Evolutionary conservation across 2,113 vertebrate genomes (phyloP), one percentile per base, ranked within the genome.

Genomic region (Pseudorhombus dupliciocellatus): DNA sequence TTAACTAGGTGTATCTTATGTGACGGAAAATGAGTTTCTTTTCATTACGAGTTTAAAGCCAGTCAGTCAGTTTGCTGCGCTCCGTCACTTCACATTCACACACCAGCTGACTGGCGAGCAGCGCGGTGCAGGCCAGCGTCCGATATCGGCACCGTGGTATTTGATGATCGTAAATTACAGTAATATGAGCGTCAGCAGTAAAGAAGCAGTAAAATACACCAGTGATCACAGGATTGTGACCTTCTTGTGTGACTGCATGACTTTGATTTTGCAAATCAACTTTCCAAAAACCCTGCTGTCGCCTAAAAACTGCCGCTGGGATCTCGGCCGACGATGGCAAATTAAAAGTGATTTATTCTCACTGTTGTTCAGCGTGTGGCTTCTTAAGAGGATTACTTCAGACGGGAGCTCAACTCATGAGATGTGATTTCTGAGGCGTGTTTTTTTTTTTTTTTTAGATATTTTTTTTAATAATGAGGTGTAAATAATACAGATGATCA

Each of bases 231-330:
- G 42, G 42, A 61, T 5, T 52, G 20, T 37, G 72, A 68, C 54
- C 59, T 40, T 51, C 54, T n/a, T 7, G 22, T 25, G 0, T 0
- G 7, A 52, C 37, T 5, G 44, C 44, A 0, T 18, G 48, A 30
- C 60, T 79, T 61, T 73, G 37, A 55, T 73, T 73, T 37, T 69
- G 18, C 50, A 62, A 58, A 30, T 48, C 6, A 25, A 53, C 26
- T 42, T 55, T 9, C 10, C 20, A 48, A 50, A 70, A 46, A 26
- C 4, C 8, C 9, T n/a, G 20, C 26, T 20, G 24, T 18, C 10
- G 59, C 51, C 24, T 30, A 20, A 42, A 55, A 46, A 42, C 2
- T 28, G 18, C 7, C n/a, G 2, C 4, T 46, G 30, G 55, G 18
- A 73, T 62, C 21, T 40, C n/a, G 63, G 1, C 56, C 21, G 21